Percentiles rank a stretch among this genome's conserved stretches.
Evolutionary conservation across 2,113 vertebrate genomes (phyloP).

Genomic region (Erythrocercus mccallii): DNA sequence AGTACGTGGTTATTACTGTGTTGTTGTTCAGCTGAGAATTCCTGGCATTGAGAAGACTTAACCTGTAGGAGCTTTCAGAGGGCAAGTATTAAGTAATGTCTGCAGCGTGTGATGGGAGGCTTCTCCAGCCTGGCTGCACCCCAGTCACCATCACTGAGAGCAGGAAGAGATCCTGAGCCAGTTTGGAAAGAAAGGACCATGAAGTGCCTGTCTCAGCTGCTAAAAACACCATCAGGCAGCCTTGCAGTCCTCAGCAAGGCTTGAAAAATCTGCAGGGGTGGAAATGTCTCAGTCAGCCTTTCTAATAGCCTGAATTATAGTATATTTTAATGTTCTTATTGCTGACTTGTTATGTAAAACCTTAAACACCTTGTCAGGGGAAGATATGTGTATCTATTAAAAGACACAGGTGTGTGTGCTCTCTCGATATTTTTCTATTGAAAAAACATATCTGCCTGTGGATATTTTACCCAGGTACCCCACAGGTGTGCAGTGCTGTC

Average conservation of each 20-base stretch:
- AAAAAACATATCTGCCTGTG: background rate
- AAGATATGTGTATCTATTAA: background rate
- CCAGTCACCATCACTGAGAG: background rate
- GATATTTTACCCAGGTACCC: background rate
- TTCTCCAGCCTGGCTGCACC: background rate
- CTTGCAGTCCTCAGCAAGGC: background rate
- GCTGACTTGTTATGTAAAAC: background rate
- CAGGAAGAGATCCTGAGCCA: background rate
- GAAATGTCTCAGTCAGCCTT: background rate
- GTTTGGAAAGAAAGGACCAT: background rate
- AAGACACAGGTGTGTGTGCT: background rate
- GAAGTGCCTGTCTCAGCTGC: background rate
- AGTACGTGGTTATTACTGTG: background rate
- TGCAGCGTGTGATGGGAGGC: background rate
- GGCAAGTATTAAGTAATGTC: background rate
- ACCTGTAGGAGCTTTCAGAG: background rate
- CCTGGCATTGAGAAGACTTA: background rate
- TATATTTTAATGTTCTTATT: background rate
- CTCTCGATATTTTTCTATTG: background rate
- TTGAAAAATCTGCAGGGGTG: background rate
- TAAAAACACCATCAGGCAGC: background rate
- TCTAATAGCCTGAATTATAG: background rate
- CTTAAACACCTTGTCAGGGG: background rate
- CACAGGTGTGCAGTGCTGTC: rapidly evolving
- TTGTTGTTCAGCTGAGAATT: background rate